Conservation (phyloP, 2,888 invertebrate genomes). For the Crocallis elinguaria region DNA sequence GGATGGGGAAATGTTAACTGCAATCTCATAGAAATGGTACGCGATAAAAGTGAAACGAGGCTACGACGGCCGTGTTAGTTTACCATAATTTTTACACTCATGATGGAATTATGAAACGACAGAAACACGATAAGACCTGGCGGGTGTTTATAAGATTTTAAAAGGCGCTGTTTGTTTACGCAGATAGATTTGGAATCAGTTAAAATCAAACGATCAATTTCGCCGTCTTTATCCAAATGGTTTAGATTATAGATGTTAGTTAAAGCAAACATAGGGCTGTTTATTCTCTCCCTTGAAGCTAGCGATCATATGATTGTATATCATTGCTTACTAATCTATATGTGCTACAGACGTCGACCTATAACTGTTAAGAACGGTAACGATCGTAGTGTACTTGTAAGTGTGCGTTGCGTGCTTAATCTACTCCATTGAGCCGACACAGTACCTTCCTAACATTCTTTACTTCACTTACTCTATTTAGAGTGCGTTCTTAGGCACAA, state of each 20-base stretch:
- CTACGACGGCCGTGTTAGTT: constrained; percentile 6
- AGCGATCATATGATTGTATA: constrained; percentile 57
- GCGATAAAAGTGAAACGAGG: constrained; percentile 38
- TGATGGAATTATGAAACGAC: constrained; percentile 7
- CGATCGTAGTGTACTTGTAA: constrained; percentile 42
- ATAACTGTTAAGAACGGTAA: constrained; percentile 46
- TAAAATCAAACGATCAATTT: constrained; percentile 16
- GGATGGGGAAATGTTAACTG: constrained; percentile 58
- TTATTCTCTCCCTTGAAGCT: constrained; percentile 42
- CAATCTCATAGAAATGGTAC: constrained; percentile 49
- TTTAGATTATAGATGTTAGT: constrained; percentile 11
- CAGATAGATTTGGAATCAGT: neutral
- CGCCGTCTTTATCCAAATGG: constrained; percentile 6
- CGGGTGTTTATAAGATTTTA: neutral
- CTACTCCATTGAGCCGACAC: constrained; percentile 56
- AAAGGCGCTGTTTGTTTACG: neutral
- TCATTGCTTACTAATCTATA: neutral
- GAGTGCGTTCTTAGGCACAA: constrained; percentile 9
- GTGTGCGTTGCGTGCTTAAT: constrained; percentile 71
- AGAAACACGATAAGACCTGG: neutral
- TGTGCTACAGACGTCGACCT: constrained; percentile 3
- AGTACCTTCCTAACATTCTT: constrained; percentile 47
- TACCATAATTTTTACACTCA: constrained; percentile 2
- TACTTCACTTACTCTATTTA: constrained; percentile 37
- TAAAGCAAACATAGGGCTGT: constrained; percentile 18